These are phyloP conservation scores for Podarcis siculus DNA, from an alignment of 2,797 vertebrate species.

Conservation along the genomic window DNA sequence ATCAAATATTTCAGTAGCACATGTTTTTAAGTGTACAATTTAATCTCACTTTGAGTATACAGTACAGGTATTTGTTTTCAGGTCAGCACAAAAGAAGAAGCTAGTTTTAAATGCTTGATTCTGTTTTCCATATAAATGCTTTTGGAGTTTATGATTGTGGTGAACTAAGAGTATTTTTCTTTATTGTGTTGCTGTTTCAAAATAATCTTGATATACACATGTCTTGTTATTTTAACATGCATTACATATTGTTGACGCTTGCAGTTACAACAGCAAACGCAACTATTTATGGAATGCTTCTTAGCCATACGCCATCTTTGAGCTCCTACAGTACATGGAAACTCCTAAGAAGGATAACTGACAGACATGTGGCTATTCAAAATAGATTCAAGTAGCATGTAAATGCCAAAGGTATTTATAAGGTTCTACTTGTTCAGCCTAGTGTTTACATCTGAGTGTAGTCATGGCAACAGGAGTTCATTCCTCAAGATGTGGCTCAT, in stretches of 20 bases:
- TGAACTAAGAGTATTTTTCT: constrained; percentile 8
- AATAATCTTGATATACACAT: constrained; percentile 11
- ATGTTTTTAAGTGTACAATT: neutral
- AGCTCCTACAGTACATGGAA: constrained; percentile 66
- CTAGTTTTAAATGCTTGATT: neutral
- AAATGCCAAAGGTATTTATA: constrained; percentile 72
- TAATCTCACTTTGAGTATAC: neutral
- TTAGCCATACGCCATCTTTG: constrained; percentile 58
- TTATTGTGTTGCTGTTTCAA: constrained; percentile 28
- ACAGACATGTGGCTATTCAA: constrained; percentile 65
- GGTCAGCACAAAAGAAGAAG: constrained; percentile 19
- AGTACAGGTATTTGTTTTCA: constrained; percentile 13
- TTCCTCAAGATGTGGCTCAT: constrained; percentile 1
- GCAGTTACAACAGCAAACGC: constrained; percentile 59
- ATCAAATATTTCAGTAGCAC: constrained; percentile 1
- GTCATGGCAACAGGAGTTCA: constrained; percentile 14
- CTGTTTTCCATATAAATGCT: neutral
- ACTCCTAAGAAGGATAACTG: constrained; percentile 75
- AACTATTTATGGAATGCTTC: constrained; percentile 67
- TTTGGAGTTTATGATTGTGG: constrained; percentile 6
- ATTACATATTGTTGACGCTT: constrained; percentile 57
- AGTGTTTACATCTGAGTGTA: constrained; percentile 28
- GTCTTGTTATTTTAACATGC: constrained; percentile 45
- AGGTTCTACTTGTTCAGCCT: constrained; percentile 61
- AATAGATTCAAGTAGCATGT: constrained; percentile 63